A percentile compares a stretch with the other conserved stretches of the same genome.
These are phyloP conservation scores for Actinia tenebrosa DNA, from an alignment of 64 coral and sea anemone species.

Conservation along the genomic window DNA sequence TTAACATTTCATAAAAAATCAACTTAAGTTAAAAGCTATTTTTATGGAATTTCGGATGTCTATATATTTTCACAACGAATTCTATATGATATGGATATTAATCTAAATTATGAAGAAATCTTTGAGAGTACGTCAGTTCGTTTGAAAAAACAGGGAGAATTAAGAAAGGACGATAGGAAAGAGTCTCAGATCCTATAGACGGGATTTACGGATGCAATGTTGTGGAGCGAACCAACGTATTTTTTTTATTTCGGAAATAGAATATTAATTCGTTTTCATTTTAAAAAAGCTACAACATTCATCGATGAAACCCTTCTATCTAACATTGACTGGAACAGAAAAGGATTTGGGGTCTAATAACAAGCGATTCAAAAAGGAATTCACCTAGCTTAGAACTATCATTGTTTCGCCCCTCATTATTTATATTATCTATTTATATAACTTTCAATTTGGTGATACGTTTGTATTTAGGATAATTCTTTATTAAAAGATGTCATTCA, in stretches of 20 bases:
- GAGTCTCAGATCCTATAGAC: too few species aligned
- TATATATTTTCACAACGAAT: neutral
- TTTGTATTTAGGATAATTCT: constrained; percentile 12
- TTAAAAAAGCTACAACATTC: neutral
- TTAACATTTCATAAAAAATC: neutral
- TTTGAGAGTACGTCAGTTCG: too few species aligned
- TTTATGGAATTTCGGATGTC: neutral
- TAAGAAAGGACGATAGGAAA: neutral
- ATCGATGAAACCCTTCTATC: too few species aligned
- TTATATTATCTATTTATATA: constrained; percentile 14
- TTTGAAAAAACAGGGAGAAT: too few species aligned
- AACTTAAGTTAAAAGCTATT: neutral
- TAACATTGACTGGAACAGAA: neutral
- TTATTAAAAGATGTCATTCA: constrained; percentile 8
- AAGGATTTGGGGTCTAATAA: neutral
- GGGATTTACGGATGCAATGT: too few species aligned
- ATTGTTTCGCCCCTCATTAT: neutral
- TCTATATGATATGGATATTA: neutral
- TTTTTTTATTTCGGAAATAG: too few species aligned
- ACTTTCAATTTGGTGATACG: neutral
- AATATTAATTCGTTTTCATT: neutral
- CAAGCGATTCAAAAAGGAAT: neutral
- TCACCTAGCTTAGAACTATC: neutral
- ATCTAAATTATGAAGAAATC: neutral
- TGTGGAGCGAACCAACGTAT: too few species aligned